Evolutionary conservation across 2,113 vertebrate species (phyloP).

Genomic region (Lophius piscatorius): DNA sequence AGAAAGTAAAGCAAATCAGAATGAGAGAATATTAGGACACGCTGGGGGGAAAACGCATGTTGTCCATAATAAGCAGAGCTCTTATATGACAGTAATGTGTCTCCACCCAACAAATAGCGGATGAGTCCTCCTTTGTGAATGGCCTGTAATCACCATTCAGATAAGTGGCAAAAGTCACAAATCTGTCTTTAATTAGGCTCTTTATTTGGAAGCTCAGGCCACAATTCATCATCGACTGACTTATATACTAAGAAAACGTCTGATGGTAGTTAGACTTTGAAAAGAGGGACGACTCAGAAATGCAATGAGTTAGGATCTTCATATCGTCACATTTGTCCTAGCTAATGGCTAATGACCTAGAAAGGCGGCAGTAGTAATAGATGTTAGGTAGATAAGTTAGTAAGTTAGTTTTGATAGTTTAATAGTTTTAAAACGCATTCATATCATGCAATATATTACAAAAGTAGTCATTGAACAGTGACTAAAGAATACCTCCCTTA

Average conservation of each 20-base stretch:
- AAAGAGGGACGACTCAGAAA: slow-evolving; percentile 19
- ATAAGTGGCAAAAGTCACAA: slow-evolving; percentile 78
- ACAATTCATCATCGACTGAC: slow-evolving; percentile 69
- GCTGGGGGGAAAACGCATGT: slow-evolving; percentile 25
- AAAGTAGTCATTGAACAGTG: slow-evolving; percentile 9
- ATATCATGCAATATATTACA: not conserved
- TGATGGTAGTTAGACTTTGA: slow-evolving; percentile 50
- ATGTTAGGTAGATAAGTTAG: not conserved
- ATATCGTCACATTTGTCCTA: slow-evolving; percentile 34
- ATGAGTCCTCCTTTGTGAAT: slow-evolving; percentile 62
- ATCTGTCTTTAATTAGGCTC: slow-evolving; percentile 77
- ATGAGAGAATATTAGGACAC: slow-evolving; percentile 18
- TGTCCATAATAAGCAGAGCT: slow-evolving; percentile 39
- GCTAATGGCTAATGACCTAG: not conserved
- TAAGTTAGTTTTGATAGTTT: too few relatives aligned
- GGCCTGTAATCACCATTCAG: slow-evolving; percentile 74
- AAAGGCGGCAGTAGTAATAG: not conserved
- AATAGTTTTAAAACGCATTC: too few relatives aligned
- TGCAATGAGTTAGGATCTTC: too few relatives aligned
- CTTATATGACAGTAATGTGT: slow-evolving; percentile 54
- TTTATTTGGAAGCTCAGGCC: slow-evolving; percentile 52
- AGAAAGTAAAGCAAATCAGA: slow-evolving; percentile 54
- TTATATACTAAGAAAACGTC: too few relatives aligned
- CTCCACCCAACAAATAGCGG: slow-evolving; percentile 65
- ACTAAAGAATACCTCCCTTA: slow-evolving; percentile 21